A percentile compares a stretch with the other conserved stretches of the same genome.
phyloP scores from a whole-genome alignment of 2,113 vertebrate genomes.

The Loxodonta africana region DNA sequence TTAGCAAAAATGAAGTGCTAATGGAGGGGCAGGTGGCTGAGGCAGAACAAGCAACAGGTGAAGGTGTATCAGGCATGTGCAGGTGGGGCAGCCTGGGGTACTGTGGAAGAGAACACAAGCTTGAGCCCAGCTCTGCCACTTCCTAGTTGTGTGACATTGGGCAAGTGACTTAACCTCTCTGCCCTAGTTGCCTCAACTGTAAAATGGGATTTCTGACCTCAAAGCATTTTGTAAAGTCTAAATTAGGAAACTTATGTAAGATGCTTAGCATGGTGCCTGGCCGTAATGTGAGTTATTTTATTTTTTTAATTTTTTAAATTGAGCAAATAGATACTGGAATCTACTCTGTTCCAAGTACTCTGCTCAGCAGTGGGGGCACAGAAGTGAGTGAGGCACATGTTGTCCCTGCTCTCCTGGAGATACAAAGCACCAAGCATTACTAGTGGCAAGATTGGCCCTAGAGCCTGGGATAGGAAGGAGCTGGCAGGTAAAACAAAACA shows the following conservation, averaged over 20 bases:
- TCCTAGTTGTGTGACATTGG: neutral
- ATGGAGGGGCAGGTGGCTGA: neutral
- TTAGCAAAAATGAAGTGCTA: neutral
- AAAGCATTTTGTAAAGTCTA: neutral
- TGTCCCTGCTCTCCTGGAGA: too few relatives aligned
- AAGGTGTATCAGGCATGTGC: fast-evolving
- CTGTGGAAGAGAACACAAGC: fast-evolving
- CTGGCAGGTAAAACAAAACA: neutral
- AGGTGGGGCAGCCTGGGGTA: fast-evolving
- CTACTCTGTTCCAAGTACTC: neutral
- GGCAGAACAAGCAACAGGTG: too few relatives aligned
- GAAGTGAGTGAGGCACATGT: neutral
- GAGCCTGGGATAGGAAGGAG: neutral
- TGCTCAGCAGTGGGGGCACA: neutral
- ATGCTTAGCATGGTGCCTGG: neutral
- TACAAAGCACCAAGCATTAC: neutral
- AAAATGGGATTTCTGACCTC: neutral
- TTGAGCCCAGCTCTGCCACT: neutral
- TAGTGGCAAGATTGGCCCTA: neutral
- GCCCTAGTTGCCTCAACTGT: neutral
- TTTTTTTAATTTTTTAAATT: neutral
- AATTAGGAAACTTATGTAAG: neutral
- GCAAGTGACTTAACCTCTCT: neutral
- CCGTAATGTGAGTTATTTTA: neutral
- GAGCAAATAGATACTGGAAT: neutral